Percentiles rank a stretch among this genome's conserved stretches.
Conservation (phyloP, 2,888 invertebrate genomes). For the Lepidochrysops patricia region DNA sequence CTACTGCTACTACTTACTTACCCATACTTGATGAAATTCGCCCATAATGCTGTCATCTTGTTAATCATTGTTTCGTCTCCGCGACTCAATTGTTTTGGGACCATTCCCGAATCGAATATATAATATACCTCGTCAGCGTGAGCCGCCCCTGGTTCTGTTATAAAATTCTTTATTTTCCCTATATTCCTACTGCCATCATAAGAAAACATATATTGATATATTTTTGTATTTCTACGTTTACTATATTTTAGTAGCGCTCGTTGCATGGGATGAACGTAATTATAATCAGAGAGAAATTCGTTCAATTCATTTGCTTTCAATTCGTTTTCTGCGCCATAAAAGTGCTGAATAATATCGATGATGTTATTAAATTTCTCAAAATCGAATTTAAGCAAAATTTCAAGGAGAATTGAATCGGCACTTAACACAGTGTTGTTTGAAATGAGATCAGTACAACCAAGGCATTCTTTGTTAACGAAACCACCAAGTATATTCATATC, state of each 20-base stretch:
- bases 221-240: neutral
- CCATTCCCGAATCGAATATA: too few species aligned
- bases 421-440: neutral
- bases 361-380: neutral
- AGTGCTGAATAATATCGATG: neutral
- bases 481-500: neutral
- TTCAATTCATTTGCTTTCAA: neutral
- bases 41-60: neutral
- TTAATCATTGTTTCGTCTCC: neutral
- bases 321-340: neutral
- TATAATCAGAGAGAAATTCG: neutral
- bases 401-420: neutral
- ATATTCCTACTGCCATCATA: neutral
- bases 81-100: too few species aligned
- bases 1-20: too few species aligned
- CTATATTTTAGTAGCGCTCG: neutral
- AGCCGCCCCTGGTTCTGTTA: neutral
- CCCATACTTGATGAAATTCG: neutral
- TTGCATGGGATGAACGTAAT: neutral
- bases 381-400: neutral
- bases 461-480: neutral
- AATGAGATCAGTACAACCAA: neutral
- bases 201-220: neutral
- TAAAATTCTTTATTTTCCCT: too few species aligned
- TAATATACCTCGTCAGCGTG: neutral